phyloP scores from a whole-genome alignment of 2,888 invertebrate genomes.

The Athalia cordata region DNA sequence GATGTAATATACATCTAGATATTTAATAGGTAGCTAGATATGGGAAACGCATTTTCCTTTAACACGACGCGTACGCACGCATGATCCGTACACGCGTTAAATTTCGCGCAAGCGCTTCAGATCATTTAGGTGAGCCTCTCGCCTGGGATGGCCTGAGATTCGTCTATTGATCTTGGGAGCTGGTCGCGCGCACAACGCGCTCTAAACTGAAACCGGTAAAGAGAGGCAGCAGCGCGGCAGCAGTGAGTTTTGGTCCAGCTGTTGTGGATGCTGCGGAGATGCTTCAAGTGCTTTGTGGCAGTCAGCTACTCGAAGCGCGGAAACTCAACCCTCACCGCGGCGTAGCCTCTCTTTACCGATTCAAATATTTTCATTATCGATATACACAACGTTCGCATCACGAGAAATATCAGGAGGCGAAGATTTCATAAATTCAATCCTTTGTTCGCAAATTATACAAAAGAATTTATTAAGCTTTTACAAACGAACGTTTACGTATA shows the following conservation, averaged over 20 bases:
- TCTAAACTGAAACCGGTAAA: slow-evolving; percentile 42
- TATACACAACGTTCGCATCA: neutral
- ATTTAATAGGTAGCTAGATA: no score
- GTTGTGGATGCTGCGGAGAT: slow-evolving; percentile 39
- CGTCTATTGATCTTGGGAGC: slow-evolving; percentile 69
- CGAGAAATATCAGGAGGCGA: no score
- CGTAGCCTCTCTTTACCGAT: slow-evolving; percentile 36
- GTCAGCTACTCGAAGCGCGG: neutral
- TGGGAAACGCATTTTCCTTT: slow-evolving; percentile 42
- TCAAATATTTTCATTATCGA: neutral
- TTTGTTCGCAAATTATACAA: no score
- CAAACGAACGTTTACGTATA: no score
- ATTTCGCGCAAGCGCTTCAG: slow-evolving; percentile 36
- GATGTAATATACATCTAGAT: no score
- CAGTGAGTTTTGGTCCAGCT: slow-evolving; percentile 44
- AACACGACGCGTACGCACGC: slow-evolving; percentile 35
- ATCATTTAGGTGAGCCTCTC: slow-evolving; percentile 55
- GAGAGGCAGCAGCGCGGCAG: neutral
- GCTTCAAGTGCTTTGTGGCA: slow-evolving; percentile 8
- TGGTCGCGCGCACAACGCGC: slow-evolving; percentile 54
- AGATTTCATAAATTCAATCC: no score
- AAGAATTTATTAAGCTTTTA: no score
- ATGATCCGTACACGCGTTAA: slow-evolving; percentile 47
- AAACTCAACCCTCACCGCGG: slow-evolving; percentile 19
- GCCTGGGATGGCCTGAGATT: slow-evolving; percentile 67